Conservation (phyloP, 2,888 invertebrate genomes). For the Ashinkailepas kermadecensis region DNA sequence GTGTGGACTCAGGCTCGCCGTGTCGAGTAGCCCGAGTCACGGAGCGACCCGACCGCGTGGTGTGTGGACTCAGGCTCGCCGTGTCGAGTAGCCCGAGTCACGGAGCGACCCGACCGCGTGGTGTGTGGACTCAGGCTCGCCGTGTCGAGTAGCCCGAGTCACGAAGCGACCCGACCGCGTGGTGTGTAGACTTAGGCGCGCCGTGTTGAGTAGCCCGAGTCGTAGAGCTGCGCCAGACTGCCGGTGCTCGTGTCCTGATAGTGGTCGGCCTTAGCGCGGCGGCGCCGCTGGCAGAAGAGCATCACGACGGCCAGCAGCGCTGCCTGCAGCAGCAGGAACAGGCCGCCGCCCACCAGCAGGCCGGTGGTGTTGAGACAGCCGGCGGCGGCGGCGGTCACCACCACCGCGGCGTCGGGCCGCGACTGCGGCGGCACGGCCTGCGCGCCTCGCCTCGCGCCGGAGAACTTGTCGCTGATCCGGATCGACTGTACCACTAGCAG, state of each 20-base stretch:
- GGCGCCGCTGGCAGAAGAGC: conserved; percentile 69
- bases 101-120: no score
- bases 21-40: no score
- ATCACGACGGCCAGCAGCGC: conserved; percentile 81
- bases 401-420: conserved; percentile 25
- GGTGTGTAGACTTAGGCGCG: neutral
- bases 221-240: conserved; percentile 79
- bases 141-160: no score
- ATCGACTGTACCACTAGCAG: conserved; percentile 82
- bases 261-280: conserved; percentile 54
- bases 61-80: no score
- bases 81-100: no score
- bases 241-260: conserved; percentile 49
- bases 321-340: conserved; percentile 78
- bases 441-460: conserved; percentile 27
- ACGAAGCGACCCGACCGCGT: conserved; percentile 43
- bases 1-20: no score
- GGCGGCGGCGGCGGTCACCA: conserved; percentile 34
- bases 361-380: conserved; percentile 69
- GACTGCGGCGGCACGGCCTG: conserved; percentile 27
- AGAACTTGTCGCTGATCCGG: conserved; percentile 76
- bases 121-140: no score
- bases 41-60: no score
- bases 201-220: conserved; percentile 45
- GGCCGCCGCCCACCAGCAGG: conserved; percentile 72